Conservation (phyloP, 1,140 invertebrate genomes). For the Parasteatoda tepidariorum region DNA sequence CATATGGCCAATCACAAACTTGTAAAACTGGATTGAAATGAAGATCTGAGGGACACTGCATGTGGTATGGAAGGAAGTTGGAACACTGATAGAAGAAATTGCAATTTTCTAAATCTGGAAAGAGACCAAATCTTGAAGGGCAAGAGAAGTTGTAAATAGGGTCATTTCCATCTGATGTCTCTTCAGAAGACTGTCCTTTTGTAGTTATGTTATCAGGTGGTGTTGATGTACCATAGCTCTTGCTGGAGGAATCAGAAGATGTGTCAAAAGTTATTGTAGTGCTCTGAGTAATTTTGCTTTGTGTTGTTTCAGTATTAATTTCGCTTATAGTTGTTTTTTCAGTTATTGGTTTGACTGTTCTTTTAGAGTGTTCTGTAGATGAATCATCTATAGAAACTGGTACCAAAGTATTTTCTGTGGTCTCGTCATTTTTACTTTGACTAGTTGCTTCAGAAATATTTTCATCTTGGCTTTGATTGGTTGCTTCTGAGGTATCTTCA, state of each 20-base stretch:
- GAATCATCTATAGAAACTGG: too few species aligned
- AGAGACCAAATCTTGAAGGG: neutral
- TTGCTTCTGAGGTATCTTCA: too few species aligned
- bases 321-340: neutral
- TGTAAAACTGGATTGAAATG: slow-evolving; percentile 61
- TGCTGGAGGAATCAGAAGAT: too few species aligned
- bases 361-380: too few species aligned
- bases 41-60: slow-evolving; percentile 62
- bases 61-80: slow-evolving; percentile 61
- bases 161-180: too few species aligned
- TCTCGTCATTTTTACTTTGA: too few species aligned
- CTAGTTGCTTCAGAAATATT: too few species aligned
- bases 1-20: slow-evolving; percentile 64
- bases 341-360: too few species aligned
- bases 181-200: neutral
- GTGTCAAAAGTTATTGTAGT: too few species aligned
- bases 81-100: slow-evolving; percentile 64
- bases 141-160: slow-evolving; percentile 4
- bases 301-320: neutral
- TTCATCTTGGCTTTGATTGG: too few species aligned
- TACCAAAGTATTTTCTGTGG: too few species aligned
- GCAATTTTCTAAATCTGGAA: slow-evolving; percentile 43
- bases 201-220: neutral
- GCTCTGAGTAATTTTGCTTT: neutral
- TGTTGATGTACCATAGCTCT: neutral